Conservation (phyloP, 2,113 vertebrate species). For the Talpa occidentalis region DNA sequence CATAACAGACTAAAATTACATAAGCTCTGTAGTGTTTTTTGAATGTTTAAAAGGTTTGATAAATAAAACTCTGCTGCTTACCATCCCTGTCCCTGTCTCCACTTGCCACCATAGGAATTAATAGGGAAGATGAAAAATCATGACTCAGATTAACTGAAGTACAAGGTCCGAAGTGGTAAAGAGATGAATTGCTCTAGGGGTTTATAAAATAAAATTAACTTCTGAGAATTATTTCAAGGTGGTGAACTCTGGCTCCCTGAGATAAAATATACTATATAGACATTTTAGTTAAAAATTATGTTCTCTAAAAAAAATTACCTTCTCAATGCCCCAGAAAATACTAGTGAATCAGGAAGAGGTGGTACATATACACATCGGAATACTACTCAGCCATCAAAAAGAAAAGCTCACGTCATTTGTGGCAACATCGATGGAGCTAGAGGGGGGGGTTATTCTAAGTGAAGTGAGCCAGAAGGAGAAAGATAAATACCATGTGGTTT, state of each 20-base stretch:
- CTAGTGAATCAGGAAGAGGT: no score
- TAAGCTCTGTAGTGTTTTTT: not conserved
- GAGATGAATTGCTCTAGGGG: not conserved
- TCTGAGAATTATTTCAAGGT: not conserved
- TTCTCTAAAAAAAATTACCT: not conserved
- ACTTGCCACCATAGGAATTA: not conserved
- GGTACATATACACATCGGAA: no score
- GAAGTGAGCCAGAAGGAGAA: no score
- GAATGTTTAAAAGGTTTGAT: not conserved
- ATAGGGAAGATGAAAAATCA: not conserved
- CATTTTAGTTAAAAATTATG: not conserved
- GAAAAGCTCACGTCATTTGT: no score
- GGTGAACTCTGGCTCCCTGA: not conserved
- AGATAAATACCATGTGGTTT: no score
- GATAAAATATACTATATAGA: not conserved
- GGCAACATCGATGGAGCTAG: no score
- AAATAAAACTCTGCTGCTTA: not conserved
- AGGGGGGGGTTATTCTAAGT: no score
- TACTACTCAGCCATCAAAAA: no score
- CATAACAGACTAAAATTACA: not conserved
- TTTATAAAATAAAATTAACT: not conserved
- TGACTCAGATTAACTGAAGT: not conserved
- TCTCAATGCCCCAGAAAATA: not conserved
- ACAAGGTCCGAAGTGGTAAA: not conserved
- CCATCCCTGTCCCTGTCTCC: fast-evolving